phyloP scores from a whole-genome alignment of 2,797 vertebrate species.

The Sebastes iracundus region DNA sequence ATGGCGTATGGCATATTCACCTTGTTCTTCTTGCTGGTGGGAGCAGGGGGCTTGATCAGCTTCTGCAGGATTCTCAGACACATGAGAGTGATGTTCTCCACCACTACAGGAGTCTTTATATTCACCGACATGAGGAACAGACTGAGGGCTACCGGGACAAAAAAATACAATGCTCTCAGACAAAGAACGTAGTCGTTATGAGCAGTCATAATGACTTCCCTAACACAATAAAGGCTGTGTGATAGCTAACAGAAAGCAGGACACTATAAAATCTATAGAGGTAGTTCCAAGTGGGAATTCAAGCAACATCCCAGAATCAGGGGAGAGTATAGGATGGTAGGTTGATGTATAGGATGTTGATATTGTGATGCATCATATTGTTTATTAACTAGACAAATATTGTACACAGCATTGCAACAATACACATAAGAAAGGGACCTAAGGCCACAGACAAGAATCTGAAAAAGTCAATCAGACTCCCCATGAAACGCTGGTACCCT shows the following conservation, averaged over 20 bases:
- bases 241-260: background rate
- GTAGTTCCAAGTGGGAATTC: background rate
- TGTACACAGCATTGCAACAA: background rate
- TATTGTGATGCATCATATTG: background rate
- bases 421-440: background rate
- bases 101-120: constrained; percentile 97
- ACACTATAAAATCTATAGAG: background rate
- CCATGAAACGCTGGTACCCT: too few relatives aligned
- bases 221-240: background rate
- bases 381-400: background rate
- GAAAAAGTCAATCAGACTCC: background rate
- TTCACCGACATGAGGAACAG: constrained; percentile 99
- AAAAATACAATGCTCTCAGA: background rate
- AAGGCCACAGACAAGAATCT: background rate
- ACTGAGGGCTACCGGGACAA: constrained; percentile 87
- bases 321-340: background rate
- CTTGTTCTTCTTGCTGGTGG: constrained; percentile 99
- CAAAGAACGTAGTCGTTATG: background rate
- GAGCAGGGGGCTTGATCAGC: constrained; percentile 95
- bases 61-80: constrained; percentile 98
- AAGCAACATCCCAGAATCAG: background rate
- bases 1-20: constrained; percentile 65
- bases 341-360: background rate
- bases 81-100: constrained; percentile 99
- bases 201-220: background rate